These are phyloP conservation scores for Holothuria leucospilota DNA, from an alignment of 53 echinoderm and acorn worm genomes.

Conservation along the genomic window DNA sequence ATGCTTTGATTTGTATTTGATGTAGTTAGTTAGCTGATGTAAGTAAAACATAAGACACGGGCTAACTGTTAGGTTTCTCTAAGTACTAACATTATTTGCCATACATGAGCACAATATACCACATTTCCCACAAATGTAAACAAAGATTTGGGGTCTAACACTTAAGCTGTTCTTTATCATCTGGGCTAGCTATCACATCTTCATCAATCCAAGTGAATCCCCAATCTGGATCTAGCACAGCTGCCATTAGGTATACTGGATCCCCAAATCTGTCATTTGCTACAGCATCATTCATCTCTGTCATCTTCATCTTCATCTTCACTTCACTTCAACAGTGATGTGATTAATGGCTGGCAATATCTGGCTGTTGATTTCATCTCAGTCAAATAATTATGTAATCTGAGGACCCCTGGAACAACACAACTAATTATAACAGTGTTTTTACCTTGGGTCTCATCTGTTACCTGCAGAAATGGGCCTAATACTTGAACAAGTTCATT, in stretches of 20 bases:
- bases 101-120: too few relatives aligned
- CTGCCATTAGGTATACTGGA: slow-evolving; percentile 22
- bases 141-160: too few relatives aligned
- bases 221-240: slow-evolving; percentile 55
- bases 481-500: slow-evolving; percentile 39
- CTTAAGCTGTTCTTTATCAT: too few relatives aligned
- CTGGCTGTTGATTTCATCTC: background rate
- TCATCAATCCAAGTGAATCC: slow-evolving; percentile 51
- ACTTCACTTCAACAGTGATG: background rate
- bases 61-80: too few relatives aligned
- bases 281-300: slow-evolving; percentile 18
- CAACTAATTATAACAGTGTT: background rate
- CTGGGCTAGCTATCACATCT: too few relatives aligned
- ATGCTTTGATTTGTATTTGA: too few relatives aligned
- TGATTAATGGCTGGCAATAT: background rate
- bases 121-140: too few relatives aligned
- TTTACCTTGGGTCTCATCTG: slow-evolving; percentile 44
- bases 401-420: background rate
- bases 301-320: background rate
- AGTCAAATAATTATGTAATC: background rate
- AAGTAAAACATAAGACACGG: too few relatives aligned
- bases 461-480: slow-evolving; percentile 44
- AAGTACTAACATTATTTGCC: too few relatives aligned
- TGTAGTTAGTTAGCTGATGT: too few relatives aligned
- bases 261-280: slow-evolving; percentile 47